phyloP scores from a whole-genome alignment of 92 coral and sea anemone species.

The Hydrozoanthus gracilis region DNA sequence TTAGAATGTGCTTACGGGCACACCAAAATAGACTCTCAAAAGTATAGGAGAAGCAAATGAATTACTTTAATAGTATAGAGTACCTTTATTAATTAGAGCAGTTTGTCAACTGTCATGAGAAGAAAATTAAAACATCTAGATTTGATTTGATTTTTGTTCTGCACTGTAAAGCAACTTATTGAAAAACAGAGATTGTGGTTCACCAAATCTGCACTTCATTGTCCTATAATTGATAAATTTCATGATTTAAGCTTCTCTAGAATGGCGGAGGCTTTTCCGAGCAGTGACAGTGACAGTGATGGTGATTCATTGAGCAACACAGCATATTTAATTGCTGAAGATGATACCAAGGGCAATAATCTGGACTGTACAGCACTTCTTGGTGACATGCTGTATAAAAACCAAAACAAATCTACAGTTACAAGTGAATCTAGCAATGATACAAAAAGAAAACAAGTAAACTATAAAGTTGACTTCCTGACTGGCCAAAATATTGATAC shows the following conservation, averaged over 20 bases:
- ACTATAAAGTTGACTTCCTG: background rate
- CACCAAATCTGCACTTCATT: background rate
- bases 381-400: background rate
- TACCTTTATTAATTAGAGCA: too few species aligned
- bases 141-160: too few species aligned
- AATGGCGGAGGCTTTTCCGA: background rate
- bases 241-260: background rate
- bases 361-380: background rate
- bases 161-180: too few species aligned
- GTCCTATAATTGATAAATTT: too few species aligned
- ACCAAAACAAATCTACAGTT: background rate
- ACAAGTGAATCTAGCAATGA: background rate
- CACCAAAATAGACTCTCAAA: too few species aligned
- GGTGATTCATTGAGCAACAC: background rate
- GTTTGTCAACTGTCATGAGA: too few species aligned
- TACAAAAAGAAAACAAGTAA: background rate
- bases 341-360: background rate
- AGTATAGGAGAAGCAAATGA: too few species aligned
- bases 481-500: background rate
- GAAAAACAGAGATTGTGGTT: background rate
- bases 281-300: background rate
- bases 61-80: too few species aligned
- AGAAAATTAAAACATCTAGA: too few species aligned
- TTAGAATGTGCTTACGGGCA: too few species aligned
- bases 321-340: background rate